phyloP scores from a whole-genome alignment of 2,797 vertebrate genomes.

The Rhinoraja longicauda region DNA sequence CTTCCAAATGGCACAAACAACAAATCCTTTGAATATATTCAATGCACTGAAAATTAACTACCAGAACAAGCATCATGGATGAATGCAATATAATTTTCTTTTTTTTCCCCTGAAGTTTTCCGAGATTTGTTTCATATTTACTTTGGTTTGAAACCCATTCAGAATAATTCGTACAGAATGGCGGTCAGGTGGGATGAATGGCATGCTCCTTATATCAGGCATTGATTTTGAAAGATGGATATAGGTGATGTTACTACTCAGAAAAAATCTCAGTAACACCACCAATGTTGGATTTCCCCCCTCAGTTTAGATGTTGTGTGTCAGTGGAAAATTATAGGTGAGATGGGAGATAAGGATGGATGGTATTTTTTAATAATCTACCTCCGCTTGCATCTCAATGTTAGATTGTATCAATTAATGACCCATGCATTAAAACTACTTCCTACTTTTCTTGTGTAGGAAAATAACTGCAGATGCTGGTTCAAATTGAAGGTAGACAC shows the following conservation, averaged over 20 bases:
- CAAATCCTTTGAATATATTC: neutral
- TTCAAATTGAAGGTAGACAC: too few species aligned
- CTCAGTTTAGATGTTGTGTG: neutral
- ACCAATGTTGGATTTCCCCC: neutral
- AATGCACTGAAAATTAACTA: constrained; percentile 13
- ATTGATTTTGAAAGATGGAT: too few species aligned
- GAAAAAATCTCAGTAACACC: neutral
- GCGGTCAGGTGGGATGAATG: neutral
- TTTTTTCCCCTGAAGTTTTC: neutral
- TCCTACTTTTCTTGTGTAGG: neutral
- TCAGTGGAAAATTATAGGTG: neutral
- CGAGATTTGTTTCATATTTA: neutral
- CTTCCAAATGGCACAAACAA: constrained; percentile 7
- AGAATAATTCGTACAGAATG: neutral
- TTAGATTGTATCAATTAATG: neutral
- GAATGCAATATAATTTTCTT: neutral
- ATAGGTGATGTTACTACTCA: neutral
- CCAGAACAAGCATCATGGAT: neutral
- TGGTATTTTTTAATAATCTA: neutral
- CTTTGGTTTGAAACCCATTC: neutral
- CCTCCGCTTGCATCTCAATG: neutral
- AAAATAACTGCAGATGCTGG: too few species aligned
- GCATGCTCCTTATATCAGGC: neutral
- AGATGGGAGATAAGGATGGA: neutral
- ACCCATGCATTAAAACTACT: neutral